Evolutionary conservation across 2,888 invertebrate genomes (phyloP), one percentile per base, ranked within the genome.

Genomic region (Lumbricus terrestris): DNA sequence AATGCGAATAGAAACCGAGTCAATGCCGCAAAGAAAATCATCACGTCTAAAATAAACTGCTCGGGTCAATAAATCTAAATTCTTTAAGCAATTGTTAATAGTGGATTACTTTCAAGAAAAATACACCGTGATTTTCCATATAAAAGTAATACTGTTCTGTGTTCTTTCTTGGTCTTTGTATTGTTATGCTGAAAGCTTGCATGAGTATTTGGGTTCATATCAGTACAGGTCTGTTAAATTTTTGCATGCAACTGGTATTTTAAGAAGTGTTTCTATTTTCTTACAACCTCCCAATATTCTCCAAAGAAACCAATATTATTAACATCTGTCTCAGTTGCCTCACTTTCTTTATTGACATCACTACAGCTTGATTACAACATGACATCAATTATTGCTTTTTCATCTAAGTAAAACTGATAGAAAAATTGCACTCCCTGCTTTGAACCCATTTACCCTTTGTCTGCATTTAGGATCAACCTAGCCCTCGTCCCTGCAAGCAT

Each of bases 41-140:
- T 35, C 88, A 88, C 40, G 88, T 88, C 88, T 42, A n/a, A 69
- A 69, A 69, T 69, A n/a, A 69, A 69, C n/a, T 29, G 29, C 8
- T 6, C 29, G 69, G 29, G 29, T 16, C 8, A 69, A n/a, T 69
- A 69, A 69, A 29, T 8, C n/a, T 69, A 69, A 69, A 69, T 69
- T 69, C 69, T n/a, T 69, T 69, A 69, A n/a, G n/a, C 29, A 69
- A 69, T 69, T 69, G 69, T 69, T 69, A 69, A 69, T 69, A n/a
- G 29, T 69, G 69, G 69, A 69, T 69, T 11, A 11, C n/a, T 69
- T 69, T 69, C 69, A 69, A 69, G 69, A 69, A 69, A 69, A n/a
- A 69, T n/a, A n/a, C 13, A n/a, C n/a, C 5, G 4, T 69, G 69
- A n/a, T 29, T 69, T 8, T 69, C n/a, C 11, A n/a, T n/a, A 69